Evolutionary conservation across 2,797 vertebrate genomes (phyloP).

Genomic region (Aeoliscus strigatus): DNA sequence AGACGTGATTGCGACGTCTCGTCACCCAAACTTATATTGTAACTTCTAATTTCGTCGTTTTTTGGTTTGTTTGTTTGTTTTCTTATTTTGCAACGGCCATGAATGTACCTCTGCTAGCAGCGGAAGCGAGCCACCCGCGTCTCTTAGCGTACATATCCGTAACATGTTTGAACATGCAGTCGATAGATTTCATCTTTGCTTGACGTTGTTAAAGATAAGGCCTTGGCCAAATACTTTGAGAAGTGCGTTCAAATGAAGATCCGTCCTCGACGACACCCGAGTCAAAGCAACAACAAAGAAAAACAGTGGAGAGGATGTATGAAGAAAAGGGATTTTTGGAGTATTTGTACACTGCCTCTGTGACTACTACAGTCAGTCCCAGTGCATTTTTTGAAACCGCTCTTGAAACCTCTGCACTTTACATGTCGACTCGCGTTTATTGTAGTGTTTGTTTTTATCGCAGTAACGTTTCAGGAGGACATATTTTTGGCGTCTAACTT

Average conservation of each 20-base stretch:
- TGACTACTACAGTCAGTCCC: constrained; percentile 66
- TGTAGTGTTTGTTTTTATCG: constrained; percentile 57
- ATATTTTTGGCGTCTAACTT: constrained; percentile 56
- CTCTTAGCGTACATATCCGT: constrained; percentile 37
- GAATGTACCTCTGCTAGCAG: constrained; percentile 61
- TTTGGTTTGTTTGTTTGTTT: too few relatives aligned
- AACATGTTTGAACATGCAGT: too few relatives aligned
- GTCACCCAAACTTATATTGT: too few relatives aligned
- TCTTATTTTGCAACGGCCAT: too few relatives aligned
- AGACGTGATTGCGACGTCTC: too few relatives aligned
- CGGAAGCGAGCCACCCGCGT: constrained; percentile 40
- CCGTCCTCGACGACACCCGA: constrained; percentile 13
- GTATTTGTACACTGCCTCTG: constrained; percentile 66
- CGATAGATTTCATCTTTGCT: constrained; percentile 30
- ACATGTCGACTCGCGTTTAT: constrained; percentile 58
- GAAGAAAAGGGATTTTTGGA: constrained; percentile 63
- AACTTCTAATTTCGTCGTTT: too few relatives aligned
- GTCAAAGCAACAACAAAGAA: constrained; percentile 8
- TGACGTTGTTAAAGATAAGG: constrained; percentile 38
- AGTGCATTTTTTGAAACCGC: constrained; percentile 71
- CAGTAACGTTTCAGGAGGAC: constrained; percentile 55
- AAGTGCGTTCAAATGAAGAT: constrained; percentile 44
- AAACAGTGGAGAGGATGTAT: constrained; percentile 46
- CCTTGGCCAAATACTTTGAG: constrained; percentile 59
- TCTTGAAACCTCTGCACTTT: constrained; percentile 75